phyloP scores from a whole-genome alignment of 2,888 invertebrate genomes.

The Allolobophora icterica region DNA sequence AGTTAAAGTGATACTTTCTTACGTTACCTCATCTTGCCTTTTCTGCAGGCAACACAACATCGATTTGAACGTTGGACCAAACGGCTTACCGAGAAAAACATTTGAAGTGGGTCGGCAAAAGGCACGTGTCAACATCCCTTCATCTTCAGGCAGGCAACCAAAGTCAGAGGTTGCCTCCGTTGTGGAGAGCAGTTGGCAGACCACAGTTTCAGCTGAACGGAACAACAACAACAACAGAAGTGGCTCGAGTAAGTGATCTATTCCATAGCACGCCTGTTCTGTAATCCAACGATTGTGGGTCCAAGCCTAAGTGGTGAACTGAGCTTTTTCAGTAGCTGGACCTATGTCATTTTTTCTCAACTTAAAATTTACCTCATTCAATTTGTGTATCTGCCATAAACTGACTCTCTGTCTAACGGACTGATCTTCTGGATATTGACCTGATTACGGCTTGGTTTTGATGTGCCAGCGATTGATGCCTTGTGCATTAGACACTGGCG shows the following conservation, averaged over 20 bases:
- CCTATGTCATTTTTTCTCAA: too few species aligned
- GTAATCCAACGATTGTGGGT: too few species aligned
- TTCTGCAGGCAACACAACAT: neutral
- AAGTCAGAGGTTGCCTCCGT: neutral
- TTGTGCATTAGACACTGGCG: too few species aligned
- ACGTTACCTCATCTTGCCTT: neutral
- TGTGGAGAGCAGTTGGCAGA: neutral
- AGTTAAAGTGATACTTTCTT: neutral
- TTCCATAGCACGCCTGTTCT: too few species aligned
- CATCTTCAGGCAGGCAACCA: conserved; percentile 1
- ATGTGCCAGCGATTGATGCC: too few species aligned
- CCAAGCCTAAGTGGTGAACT: neutral
- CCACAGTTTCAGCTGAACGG: neutral
- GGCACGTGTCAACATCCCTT: neutral
- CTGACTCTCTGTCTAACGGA: too few species aligned
- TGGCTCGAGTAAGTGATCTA: neutral
- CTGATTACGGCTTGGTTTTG: too few species aligned
- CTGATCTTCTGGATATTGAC: too few species aligned
- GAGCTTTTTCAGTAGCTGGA: too few species aligned
- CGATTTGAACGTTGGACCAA: neutral
- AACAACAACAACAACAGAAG: neutral
- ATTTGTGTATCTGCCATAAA: too few species aligned
- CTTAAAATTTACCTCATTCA: too few species aligned
- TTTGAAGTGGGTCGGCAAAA: neutral
- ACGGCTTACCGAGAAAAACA: neutral